phyloP scores from a whole-genome alignment of 2,888 invertebrate genomes.

The Noctua comes region DNA sequence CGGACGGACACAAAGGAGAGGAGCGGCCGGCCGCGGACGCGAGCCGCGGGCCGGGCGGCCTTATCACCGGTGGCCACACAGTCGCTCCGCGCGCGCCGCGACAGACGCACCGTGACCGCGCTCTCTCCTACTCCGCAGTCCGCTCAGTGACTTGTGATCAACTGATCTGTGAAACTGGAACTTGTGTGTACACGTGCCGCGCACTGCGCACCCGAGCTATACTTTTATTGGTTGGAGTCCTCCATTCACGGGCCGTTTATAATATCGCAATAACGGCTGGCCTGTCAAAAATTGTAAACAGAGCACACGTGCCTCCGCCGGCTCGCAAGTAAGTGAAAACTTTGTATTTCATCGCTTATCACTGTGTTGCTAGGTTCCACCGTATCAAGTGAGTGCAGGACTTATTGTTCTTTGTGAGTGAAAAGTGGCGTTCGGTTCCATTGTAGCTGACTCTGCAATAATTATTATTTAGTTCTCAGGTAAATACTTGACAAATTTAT shows the following conservation, averaged over 20 bases:
- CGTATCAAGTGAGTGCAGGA: constrained; percentile 43
- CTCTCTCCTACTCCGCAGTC: constrained; percentile 54
- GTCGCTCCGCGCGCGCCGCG: constrained; percentile 86
- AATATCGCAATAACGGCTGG: constrained; percentile 78
- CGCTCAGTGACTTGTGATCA: constrained; percentile 75
- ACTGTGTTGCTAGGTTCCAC: constrained; percentile 26
- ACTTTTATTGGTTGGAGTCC: constrained; percentile 76
- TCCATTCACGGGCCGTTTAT: constrained; percentile 74
- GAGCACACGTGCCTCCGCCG: constrained; percentile 85
- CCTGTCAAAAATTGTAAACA: constrained; percentile 87
- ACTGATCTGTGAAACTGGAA: constrained; percentile 75
- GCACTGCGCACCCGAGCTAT: constrained; percentile 78
- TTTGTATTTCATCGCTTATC: constrained; percentile 54
- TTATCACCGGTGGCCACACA: constrained; percentile 87
- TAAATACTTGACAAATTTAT: neutral
- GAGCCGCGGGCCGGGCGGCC: constrained; percentile 83
- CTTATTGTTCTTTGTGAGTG: constrained; percentile 56
- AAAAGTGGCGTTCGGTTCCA: constrained; percentile 21
- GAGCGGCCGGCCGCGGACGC: constrained; percentile 87
- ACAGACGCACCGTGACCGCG: constrained; percentile 79
- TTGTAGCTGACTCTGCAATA: constrained; percentile 1
- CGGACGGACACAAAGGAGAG: constrained; percentile 90
- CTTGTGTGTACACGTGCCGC: constrained; percentile 79
- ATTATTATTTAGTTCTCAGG: neutral
- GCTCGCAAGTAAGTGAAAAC: constrained; percentile 85